Evolutionary conservation across 2,113 vertebrate species (phyloP), one percentile per base, ranked within the genome.

Genomic region (Etheostoma cragini): DNA sequence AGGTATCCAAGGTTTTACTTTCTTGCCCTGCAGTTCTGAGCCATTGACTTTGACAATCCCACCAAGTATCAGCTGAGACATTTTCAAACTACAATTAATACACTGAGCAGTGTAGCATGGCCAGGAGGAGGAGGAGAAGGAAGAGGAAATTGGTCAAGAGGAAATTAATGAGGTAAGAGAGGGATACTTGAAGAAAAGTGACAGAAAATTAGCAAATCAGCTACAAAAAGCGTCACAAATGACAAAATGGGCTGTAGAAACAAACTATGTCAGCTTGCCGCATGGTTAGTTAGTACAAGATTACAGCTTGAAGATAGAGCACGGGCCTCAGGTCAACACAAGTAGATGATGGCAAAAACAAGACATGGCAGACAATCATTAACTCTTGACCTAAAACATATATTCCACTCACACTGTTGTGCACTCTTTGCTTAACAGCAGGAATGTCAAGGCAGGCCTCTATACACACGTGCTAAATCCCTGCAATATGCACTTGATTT

Each of bases 11-110:
- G 86, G 62, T 84, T 79, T 86, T 72, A 77, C 75, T 82, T 58
- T 35, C 63, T 72, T 21, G 56, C 85, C 47, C 76, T 35, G 75
- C 82, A 69, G 85, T 72, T 91, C 87, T 91, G 90, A 93, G 84
- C 88, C 87, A 86, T 60, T 89, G 88, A 79, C 86, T 85, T 70
- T 45, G 14, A 85, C 84, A 79, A 83, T 87, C 82, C 82, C 77
- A 78, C 72, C 81, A 68, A 79, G 79, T 66, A 81, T 87, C 78
- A 81, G 82, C 82, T 65, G 86, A 84, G 86, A 87, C 72, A 84
- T 75, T 85, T 82, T 92, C 79, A 87, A 87, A 89, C 73, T 82
- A 60, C 89, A 88, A 90, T 92, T 86, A 90, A 91, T 86, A 75
- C 84, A 63, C 45, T 46, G 82, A 86, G 89, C 91, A 80, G 81